Conservation (phyloP, 2,888 invertebrate species). For the Fissipunctia ypsillon region DNA sequence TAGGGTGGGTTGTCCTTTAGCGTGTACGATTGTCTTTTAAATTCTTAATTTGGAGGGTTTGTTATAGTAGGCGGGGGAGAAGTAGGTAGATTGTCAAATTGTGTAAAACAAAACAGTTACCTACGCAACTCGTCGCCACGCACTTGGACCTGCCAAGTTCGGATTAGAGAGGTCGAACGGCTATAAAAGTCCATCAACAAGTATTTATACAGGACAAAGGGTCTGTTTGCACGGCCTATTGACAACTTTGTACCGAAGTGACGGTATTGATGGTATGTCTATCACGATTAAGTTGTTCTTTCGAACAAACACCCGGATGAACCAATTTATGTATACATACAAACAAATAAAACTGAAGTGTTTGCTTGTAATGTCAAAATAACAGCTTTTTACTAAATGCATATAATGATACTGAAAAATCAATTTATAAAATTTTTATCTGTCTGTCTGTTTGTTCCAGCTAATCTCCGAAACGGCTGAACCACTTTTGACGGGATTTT, state of each 20-base stretch:
- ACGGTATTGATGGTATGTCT: slow-evolving; percentile 38
- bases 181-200: slow-evolving; percentile 59
- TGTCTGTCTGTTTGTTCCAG: no score
- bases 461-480: no score
- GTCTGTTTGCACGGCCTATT: slow-evolving; percentile 62
- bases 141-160: slow-evolving; percentile 14
- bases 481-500: no score
- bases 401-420: no score
- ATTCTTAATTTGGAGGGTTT: no score
- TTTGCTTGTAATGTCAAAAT: no score
- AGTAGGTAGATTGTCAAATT: not conserved
- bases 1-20: no score
- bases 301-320: slow-evolving; percentile 33
- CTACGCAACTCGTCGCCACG: not conserved
- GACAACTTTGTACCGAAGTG: slow-evolving; percentile 59
- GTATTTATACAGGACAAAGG: slow-evolving; percentile 69
- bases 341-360: no score
- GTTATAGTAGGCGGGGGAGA: no score
- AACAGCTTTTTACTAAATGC: no score
- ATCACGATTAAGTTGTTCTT: slow-evolving; percentile 56
- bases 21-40: no score
- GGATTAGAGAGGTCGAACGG: slow-evolving; percentile 43
- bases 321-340: slow-evolving; percentile 37
- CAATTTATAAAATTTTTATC: no score
- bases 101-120: not conserved